Conservation (phyloP, 2,888 invertebrate species). For the Noctuana brunneofusca region DNA sequence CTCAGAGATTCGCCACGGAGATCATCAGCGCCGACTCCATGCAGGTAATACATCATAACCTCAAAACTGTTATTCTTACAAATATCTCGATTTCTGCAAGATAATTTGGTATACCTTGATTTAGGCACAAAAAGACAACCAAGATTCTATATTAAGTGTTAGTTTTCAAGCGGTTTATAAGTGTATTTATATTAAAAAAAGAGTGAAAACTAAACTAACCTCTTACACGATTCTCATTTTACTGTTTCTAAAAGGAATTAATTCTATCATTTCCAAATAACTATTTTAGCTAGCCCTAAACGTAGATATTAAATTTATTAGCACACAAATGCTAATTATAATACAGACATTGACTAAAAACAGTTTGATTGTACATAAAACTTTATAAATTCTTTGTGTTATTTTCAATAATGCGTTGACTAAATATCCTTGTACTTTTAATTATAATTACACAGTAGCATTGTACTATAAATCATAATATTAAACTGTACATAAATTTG, state of each 20-base stretch:
- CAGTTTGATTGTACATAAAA: too few species aligned
- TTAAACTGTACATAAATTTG: too few species aligned
- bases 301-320: not conserved
- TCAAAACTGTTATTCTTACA: constrained; percentile 39
- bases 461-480: too few species aligned
- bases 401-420: too few species aligned
- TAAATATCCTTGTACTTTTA: too few species aligned
- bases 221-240: constrained; percentile 13
- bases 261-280: not conserved
- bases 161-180: not conserved
- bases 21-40: constrained; percentile 99
- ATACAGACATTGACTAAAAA: too few species aligned
- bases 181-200: not conserved
- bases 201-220: constrained; percentile 7
- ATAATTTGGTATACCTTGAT: not conserved
- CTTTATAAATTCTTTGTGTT: too few species aligned
- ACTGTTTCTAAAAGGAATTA: not conserved
- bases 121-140: not conserved
- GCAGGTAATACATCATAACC: constrained; percentile 88
- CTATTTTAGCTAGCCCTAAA: not conserved
- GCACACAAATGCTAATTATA: too few species aligned
- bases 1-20: constrained; percentile 92
- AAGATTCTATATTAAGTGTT: not conserved
- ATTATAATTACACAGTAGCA: too few species aligned
- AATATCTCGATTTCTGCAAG: not conserved